A percentile compares a stretch with the other conserved stretches of the same genome.
Evolutionary conservation across 1,140 invertebrate species (phyloP).

Genomic region (Neodiprion pinetum): DNA sequence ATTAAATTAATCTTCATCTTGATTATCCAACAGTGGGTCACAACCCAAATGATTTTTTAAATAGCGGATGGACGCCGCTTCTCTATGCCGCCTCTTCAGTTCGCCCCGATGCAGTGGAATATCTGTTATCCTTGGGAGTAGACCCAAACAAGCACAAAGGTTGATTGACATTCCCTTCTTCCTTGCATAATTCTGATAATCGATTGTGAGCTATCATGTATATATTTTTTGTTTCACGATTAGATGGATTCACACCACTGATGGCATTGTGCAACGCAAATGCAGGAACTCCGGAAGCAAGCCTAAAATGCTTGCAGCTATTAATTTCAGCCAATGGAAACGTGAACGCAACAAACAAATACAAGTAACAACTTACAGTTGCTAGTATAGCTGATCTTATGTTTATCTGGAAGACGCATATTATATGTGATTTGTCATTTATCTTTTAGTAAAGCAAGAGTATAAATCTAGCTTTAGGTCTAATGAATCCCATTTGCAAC

Average conservation of each 20-base stretch:
- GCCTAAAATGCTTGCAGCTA: constrained; percentile 42
- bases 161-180: constrained; percentile 19
- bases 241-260: constrained; percentile 65
- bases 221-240: constrained; percentile 23
- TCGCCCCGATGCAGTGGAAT: constrained; percentile 40
- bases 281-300: constrained; percentile 29
- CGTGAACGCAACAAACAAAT: constrained; percentile 45
- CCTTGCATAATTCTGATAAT: background rate
- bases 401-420: background rate
- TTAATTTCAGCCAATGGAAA: constrained; percentile 45
- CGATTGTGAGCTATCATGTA: too few species aligned
- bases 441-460: too few species aligned
- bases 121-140: constrained; percentile 47
- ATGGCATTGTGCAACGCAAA: constrained; percentile 55
- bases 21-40: constrained; percentile 30
- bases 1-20: constrained; percentile 18
- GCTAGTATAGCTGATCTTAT: constrained; percentile 6
- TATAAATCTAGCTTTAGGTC: too few species aligned
- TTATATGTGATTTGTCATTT: too few species aligned
- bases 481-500: too few species aligned
- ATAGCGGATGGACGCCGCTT: constrained; percentile 49
- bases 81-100: constrained; percentile 48
- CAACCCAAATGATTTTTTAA: constrained; percentile 43
- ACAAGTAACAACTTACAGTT: constrained; percentile 29
- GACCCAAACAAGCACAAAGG: constrained; percentile 54